Evolutionary conservation across 2,113 vertebrate species (phyloP).

Genomic region (Daubentonia madagascariensis): DNA sequence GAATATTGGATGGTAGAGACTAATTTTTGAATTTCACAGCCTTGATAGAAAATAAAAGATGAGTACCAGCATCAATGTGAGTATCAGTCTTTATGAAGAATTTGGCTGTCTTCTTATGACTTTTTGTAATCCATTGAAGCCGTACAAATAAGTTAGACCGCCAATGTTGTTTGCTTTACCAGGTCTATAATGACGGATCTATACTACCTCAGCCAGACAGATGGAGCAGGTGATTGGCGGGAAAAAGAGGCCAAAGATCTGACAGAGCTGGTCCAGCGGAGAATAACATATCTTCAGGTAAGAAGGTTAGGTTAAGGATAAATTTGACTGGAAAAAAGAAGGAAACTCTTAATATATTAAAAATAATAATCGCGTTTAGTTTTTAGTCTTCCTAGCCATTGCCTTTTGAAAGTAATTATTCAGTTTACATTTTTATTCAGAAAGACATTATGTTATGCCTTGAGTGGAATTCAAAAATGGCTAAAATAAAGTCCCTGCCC

Average conservation of each 20-base stretch:
- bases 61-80: not conserved
- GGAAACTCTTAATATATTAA: not conserved
- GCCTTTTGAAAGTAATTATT: slow-evolving; percentile 15
- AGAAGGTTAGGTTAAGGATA: slow-evolving; percentile 55
- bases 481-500: not conserved
- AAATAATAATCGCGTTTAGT: not conserved
- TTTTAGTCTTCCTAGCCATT: not conserved
- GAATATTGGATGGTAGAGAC: not conserved
- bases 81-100: slow-evolving; percentile 3
- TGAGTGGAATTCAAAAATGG: not conserved
- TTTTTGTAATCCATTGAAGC: not conserved
- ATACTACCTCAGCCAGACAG: slow-evolving; percentile 99
- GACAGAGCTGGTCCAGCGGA: slow-evolving; percentile 95
- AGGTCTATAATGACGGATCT: slow-evolving; percentile 99
- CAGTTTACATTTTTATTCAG: slow-evolving; percentile 30
- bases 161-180: slow-evolving; percentile 52
- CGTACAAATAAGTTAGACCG: slow-evolving; percentile 23
- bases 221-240: slow-evolving; percentile 96
- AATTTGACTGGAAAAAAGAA: slow-evolving; percentile 27
- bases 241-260: slow-evolving; percentile 97
- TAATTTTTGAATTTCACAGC: not conserved
- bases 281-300: slow-evolving; percentile 99
- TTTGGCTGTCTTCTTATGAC: not conserved
- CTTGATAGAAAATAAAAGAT: slow-evolving; percentile 46
- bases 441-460: not conserved